Evolutionary conservation across 2,113 vertebrate species (phyloP).

Genomic region (Platycercus adscitus): DNA sequence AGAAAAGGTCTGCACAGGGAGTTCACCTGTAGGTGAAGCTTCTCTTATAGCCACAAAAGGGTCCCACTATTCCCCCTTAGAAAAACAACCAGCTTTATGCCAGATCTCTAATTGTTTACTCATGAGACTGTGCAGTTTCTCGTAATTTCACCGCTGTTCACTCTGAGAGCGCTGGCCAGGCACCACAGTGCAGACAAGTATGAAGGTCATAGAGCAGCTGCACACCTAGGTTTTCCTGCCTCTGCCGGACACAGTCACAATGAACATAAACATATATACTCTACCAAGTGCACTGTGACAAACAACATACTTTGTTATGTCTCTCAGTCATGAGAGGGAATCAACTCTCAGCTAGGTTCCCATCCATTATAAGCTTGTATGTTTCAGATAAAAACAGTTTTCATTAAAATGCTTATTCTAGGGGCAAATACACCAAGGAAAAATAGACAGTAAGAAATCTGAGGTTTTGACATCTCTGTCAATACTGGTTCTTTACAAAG

Average conservation of each 20-base stretch:
- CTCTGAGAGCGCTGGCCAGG: background rate
- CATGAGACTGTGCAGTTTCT: background rate
- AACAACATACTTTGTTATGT: background rate
- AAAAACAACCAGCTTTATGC: background rate
- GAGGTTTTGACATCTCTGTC: background rate
- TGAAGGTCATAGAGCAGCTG: background rate
- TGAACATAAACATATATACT: background rate
- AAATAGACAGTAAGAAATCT: background rate
- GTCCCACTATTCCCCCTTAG: background rate
- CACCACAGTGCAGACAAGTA: background rate
- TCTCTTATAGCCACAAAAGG: background rate
- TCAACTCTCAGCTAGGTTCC: background rate
- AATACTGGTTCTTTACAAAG: background rate
- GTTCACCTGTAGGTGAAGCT: too few relatives aligned
- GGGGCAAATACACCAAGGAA: background rate
- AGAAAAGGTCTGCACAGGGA: too few relatives aligned
- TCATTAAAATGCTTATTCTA: background rate
- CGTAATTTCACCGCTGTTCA: background rate
- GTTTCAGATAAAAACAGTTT: background rate
- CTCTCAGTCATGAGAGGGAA: background rate
- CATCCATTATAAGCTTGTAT: background rate
- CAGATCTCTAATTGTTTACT: background rate
- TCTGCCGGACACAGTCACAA: background rate
- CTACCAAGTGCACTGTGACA: background rate
- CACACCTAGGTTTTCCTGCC: background rate